These are phyloP conservation scores for Cephus spinipes DNA, from an alignment of 2,888 invertebrate species.

Conservation along the genomic window DNA sequence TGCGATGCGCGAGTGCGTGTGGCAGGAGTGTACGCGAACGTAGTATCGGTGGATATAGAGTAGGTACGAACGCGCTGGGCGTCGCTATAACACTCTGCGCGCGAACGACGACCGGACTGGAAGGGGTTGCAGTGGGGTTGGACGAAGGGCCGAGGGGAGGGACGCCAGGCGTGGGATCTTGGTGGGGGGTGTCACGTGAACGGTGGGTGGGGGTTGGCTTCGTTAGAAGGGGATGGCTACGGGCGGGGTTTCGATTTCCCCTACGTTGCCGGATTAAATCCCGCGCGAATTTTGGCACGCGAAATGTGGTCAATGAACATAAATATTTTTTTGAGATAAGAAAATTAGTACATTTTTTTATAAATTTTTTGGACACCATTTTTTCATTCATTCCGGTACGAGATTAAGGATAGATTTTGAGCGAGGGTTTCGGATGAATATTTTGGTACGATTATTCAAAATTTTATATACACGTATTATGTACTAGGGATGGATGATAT, in stretches of 20 bases:
- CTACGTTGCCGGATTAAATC: slow-evolving; percentile 24
- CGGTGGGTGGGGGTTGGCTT: slow-evolving; percentile 17
- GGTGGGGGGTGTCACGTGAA: slow-evolving; percentile 8
- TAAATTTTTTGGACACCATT: too few species aligned
- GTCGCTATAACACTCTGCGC: slow-evolving; percentile 61
- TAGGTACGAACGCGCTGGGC: slow-evolving; percentile 53
- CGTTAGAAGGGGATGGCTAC: slow-evolving; percentile 13
- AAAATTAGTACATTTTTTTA: not conserved
- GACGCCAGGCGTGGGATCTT: slow-evolving; percentile 20
- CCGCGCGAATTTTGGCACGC: slow-evolving; percentile 58
- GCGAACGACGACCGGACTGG: slow-evolving; percentile 56
- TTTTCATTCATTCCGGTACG: not conserved
- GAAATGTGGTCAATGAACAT: slow-evolving; percentile 31
- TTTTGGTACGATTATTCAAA: not conserved
- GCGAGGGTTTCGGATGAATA: not conserved
- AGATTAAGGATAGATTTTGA: not conserved
- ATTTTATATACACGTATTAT: not conserved
- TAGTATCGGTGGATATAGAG: slow-evolving; percentile 24
- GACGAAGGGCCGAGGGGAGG: slow-evolving; percentile 34
- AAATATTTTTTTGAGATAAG: not conserved
- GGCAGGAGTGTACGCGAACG: slow-evolving; percentile 17
- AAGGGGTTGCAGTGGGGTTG: slow-evolving; percentile 34
- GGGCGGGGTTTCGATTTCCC: slow-evolving; percentile 34
- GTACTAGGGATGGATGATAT: not conserved
- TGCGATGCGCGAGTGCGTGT: slow-evolving; percentile 27